A percentile compares a stretch with the other conserved stretches of the same genome.
These are phyloP conservation scores for Drosophila merina DNA, from an alignment of 2,888 invertebrate genomes.

Conservation along the genomic window DNA sequence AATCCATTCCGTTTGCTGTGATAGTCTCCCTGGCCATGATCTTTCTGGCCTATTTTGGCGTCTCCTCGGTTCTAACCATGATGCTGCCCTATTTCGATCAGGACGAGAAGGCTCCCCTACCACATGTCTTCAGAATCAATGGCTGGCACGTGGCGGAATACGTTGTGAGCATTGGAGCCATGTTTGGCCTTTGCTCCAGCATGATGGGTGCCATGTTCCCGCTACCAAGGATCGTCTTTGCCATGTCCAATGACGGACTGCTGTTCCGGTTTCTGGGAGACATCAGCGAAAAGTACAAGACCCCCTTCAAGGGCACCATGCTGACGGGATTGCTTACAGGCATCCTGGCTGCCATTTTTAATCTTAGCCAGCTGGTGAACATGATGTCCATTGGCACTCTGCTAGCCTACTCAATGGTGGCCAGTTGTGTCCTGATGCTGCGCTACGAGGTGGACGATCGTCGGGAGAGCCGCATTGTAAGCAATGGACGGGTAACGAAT, in stretches of 20 bases:
- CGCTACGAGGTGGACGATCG: slow-evolving; percentile 85
- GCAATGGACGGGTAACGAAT: slow-evolving; percentile 52
- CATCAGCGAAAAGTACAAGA: slow-evolving; percentile 90
- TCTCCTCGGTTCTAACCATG: slow-evolving; percentile 94
- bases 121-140: slow-evolving; percentile 89
- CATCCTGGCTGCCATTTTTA: slow-evolving; percentile 88
- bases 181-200: slow-evolving; percentile 93
- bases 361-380: slow-evolving; percentile 89
- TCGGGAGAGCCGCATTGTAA: slow-evolving; percentile 58
- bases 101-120: slow-evolving; percentile 91
- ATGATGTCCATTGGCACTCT: slow-evolving; percentile 93
- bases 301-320: slow-evolving; percentile 91
- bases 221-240: slow-evolving; percentile 93
- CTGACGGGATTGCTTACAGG: slow-evolving; percentile 91
- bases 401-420: slow-evolving; percentile 90
- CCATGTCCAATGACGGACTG: slow-evolving; percentile 94
- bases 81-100: slow-evolving; percentile 84
- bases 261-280: slow-evolving; percentile 90
- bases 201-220: slow-evolving; percentile 94
- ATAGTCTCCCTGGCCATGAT: slow-evolving; percentile 92
- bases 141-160: slow-evolving; percentile 92
- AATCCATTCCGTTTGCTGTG: slow-evolving; percentile 94
- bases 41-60: slow-evolving; percentile 95
- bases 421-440: slow-evolving; percentile 89
- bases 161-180: slow-evolving; percentile 92